phyloP scores from a whole-genome alignment of 1,140 invertebrate genomes.

The Adoxophyes honmai region DNA sequence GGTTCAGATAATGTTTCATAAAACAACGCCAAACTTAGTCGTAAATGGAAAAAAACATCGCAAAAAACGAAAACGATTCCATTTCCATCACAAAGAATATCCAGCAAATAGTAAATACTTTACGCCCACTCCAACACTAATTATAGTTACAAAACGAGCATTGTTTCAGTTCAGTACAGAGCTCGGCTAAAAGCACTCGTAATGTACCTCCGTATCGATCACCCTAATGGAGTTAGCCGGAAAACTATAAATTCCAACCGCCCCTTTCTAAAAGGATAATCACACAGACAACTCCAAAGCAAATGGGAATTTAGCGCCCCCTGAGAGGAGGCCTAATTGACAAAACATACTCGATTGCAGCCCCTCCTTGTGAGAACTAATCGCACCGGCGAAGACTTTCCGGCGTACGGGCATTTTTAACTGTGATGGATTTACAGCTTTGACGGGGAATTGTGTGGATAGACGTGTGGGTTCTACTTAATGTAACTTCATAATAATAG shows the following conservation, averaged over 20 bases:
- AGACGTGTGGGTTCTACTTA: no score
- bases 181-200: slow-evolving; percentile 7
- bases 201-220: slow-evolving; percentile 22
- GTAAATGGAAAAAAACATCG: no score
- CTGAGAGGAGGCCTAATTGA: slow-evolving; percentile 47
- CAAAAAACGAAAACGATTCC: no score
- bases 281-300: slow-evolving; percentile 46
- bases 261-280: slow-evolving; percentile 55
- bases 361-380: slow-evolving; percentile 15
- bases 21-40: no score
- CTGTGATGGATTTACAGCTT: no score
- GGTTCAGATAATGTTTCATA: no score
- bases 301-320: slow-evolving; percentile 57
- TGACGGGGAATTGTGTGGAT: no score
- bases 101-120: no score
- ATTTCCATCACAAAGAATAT: no score
- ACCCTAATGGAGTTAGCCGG: slow-evolving; percentile 46
- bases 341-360: slow-evolving; percentile 45
- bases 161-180: slow-evolving; percentile 6
- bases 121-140: background rate
- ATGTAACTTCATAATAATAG: no score
- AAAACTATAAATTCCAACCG: slow-evolving; percentile 50
- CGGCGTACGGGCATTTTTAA: slow-evolving; percentile 2
- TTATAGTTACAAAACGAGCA: background rate
- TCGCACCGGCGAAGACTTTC: slow-evolving; percentile 2